These are phyloP conservation scores for Laothoe populi DNA, from an alignment of 2,888 invertebrate genomes.

Conservation along the genomic window DNA sequence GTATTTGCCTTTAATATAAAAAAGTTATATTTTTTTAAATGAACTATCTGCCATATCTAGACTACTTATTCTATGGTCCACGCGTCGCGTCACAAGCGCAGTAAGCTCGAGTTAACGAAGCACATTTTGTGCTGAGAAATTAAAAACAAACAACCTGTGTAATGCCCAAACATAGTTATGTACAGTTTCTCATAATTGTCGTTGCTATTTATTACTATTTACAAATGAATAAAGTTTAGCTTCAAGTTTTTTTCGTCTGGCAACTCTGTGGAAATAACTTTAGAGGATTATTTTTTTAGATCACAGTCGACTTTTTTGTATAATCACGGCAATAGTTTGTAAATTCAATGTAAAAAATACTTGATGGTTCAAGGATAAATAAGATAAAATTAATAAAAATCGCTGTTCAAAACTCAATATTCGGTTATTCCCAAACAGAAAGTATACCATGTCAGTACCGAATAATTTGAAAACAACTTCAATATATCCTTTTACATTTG, in stretches of 20 bases:
- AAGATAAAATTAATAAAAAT: neutral
- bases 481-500: neutral
- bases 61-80: slow-evolving; percentile 5
- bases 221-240: slow-evolving; percentile 12
- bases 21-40: no score
- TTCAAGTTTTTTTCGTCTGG: neutral
- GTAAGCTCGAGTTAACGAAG: slow-evolving; percentile 22
- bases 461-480: neutral
- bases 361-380: neutral
- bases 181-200: slow-evolving; percentile 4
- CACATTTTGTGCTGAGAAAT: slow-evolving; percentile 7
- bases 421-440: neutral
- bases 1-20: no score
- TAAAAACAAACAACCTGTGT: slow-evolving; percentile 14
- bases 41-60: neutral
- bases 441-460: neutral
- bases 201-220: neutral
- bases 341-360: no score
- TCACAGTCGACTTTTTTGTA: neutral
- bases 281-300: neutral
- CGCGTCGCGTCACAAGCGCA: slow-evolving; percentile 14
- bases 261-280: neutral
- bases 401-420: no score
- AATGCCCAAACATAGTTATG: slow-evolving; percentile 13
- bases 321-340: neutral